phyloP scores from a whole-genome alignment of 1,140 invertebrate genomes.

The Atta colombica region DNA sequence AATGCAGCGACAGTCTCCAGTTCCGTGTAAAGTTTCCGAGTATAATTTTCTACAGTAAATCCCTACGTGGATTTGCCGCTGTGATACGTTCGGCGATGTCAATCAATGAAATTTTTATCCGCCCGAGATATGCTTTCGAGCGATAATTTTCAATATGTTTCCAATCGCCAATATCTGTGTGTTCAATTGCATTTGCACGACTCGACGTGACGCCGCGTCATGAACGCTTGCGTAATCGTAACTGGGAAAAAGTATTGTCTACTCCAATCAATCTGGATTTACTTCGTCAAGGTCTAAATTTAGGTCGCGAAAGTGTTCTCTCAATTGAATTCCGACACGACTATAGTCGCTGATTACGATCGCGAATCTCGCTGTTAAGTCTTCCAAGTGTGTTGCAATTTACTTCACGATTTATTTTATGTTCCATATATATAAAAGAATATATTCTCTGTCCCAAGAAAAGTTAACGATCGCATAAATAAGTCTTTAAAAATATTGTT shows the following conservation, averaged over 20 bases:
- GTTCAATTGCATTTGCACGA: constrained; percentile 41
- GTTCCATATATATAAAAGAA: background rate
- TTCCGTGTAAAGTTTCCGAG: constrained; percentile 12
- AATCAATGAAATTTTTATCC: constrained; percentile 55
- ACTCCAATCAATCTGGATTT: constrained; percentile 60
- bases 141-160: constrained; percentile 57
- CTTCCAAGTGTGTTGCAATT: constrained; percentile 17
- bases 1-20: constrained; percentile 7
- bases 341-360: constrained; percentile 47
- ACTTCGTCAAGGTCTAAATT: constrained; percentile 60
- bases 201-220: constrained; percentile 31
- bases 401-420: background rate
- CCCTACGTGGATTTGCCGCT: constrained; percentile 38
- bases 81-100: constrained; percentile 50
- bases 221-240: constrained; percentile 47
- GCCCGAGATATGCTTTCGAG: constrained; percentile 19
- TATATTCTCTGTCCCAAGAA: background rate
- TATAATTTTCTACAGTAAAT: constrained; percentile 54
- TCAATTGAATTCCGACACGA: constrained; percentile 37
- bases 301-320: constrained; percentile 47
- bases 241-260: constrained; percentile 50
- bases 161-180: constrained; percentile 34
- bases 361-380: constrained; percentile 34
- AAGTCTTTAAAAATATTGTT: background rate
- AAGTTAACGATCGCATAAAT: background rate